A percentile compares a stretch with the other conserved stretches of the same genome.
Evolutionary conservation across 1,140 invertebrate species (phyloP).

Genomic region (Centruroides vittatus): DNA sequence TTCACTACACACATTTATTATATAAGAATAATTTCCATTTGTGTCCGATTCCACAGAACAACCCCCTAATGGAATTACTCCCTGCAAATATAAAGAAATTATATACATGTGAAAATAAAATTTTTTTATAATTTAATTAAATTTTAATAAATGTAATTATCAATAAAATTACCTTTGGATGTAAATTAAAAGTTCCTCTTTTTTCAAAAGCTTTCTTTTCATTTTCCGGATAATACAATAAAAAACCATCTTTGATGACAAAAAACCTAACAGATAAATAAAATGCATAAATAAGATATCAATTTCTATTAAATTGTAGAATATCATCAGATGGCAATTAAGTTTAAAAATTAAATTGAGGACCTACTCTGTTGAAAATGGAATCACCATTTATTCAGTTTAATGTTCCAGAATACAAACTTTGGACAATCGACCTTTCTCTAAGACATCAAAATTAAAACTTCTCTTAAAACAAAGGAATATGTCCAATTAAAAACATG

Average conservation of each 20-base stretch:
- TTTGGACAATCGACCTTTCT: no score
- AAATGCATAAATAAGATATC: neutral
- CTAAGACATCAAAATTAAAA: no score
- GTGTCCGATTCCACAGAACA: neutral
- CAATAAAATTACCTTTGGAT: neutral
- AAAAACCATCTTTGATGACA: slow-evolving; percentile 2
- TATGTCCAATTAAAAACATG: no score
- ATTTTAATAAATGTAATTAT: no score
- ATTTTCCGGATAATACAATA: neutral
- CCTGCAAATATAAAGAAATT: neutral
- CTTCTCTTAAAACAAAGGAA: no score
- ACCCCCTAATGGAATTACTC: neutral
- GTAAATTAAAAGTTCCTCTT: neutral
- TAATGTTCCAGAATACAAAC: no score
- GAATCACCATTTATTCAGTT: no score
- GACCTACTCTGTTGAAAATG: no score
- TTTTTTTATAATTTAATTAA: no score
- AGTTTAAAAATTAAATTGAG: no score
- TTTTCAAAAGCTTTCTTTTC: slow-evolving; percentile 1
- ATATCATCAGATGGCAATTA: no score
- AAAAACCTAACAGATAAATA: neutral
- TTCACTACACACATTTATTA: neutral
- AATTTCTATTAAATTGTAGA: neutral
- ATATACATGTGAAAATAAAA: no score
- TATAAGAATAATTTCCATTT: neutral